phyloP scores from a whole-genome alignment of 2,797 vertebrate species.

The Sparidentex hasta region DNA sequence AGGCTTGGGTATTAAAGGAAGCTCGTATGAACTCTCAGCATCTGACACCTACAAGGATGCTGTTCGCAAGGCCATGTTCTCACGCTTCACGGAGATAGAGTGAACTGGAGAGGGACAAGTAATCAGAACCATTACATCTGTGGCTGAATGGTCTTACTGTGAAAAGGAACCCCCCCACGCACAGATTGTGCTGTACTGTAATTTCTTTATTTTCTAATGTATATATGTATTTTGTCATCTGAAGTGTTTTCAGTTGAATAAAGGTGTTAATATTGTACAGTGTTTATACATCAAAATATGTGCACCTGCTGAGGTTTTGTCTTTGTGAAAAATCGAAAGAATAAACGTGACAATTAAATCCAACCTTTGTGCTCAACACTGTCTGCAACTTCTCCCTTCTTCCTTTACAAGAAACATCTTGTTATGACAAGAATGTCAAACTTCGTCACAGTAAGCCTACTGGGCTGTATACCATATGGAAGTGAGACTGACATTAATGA shows the following conservation, averaged over 20 bases:
- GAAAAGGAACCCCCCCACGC: background rate
- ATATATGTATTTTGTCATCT: conserved; percentile 28
- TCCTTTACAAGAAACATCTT: background rate
- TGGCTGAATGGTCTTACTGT: conserved; percentile 25
- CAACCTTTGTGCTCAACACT: background rate
- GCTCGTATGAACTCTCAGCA: conserved; percentile 90
- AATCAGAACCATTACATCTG: background rate
- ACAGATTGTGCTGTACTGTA: background rate
- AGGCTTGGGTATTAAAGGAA: conserved; percentile 93
- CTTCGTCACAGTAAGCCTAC: background rate
- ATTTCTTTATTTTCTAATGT: conserved; percentile 1
- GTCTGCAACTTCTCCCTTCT: background rate
- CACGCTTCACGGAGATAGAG: conserved; percentile 94
- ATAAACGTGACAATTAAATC: conserved; percentile 41
- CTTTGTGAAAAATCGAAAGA: conserved; percentile 30
- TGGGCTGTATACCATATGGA: background rate
- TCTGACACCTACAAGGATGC: conserved; percentile 95
- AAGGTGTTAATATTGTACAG: conserved; percentile 60
- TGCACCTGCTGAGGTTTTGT: conserved; percentile 30
- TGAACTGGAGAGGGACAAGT: conserved; percentile 58
- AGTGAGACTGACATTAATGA: background rate
- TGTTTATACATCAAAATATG: conserved; percentile 50
- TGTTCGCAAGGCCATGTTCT: conserved; percentile 94
- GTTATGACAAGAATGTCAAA: background rate
- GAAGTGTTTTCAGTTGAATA: conserved; percentile 20